Evolutionary conservation across 1,140 invertebrate species (phyloP), one percentile per base, ranked within the genome.

Genomic region (Octopus sinensis): DNA sequence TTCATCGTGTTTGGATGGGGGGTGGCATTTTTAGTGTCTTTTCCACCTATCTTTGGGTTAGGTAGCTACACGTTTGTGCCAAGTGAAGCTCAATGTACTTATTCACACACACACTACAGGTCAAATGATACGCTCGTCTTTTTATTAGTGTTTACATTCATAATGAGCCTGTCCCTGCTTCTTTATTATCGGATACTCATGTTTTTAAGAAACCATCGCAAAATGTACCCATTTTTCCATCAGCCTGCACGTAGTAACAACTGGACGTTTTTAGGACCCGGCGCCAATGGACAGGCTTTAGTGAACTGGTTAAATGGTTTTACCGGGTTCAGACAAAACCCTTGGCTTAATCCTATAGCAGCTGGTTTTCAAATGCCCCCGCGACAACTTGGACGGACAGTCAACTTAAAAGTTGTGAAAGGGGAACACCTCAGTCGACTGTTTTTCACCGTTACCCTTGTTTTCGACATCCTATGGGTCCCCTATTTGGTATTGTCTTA

Each of bases 261-360:
- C 80, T 90, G 89, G 88, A 86, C 86, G 6, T 90, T 90, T 80
- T 83, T 89, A 23, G 88, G 87, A 0, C 88, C 85, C 0, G 88
- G 88, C 23, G 87, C 87, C 4, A 88, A 87, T 76, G 86, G 86
- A 30, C 86, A 88, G 76, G 85, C 87, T 51, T 80, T 88, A 62
- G 84, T 87, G 23, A 88, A 88, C 82, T 88, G 87, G 86, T 81
- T 89, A 30, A 88, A 88, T 78, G 88, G 88, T 7, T 86, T 88
- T 82, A 82, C 82, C 5, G 84, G 82, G 30, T 80, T 77, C 52
- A 76, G 23, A 30, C 81, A 30, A 73, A 76, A 79, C 83, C 85
- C n/a, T 73, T 80, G 76, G 56, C 43, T 85, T 54, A 83, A 80
- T 68, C 84, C 86, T 2, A 83, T 80, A 75, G 81, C 83, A 7